Evolutionary conservation across 2,797 vertebrate genomes (phyloP), one percentile per base, ranked within the genome.

Genomic region (Coregonus sp.): DNA sequence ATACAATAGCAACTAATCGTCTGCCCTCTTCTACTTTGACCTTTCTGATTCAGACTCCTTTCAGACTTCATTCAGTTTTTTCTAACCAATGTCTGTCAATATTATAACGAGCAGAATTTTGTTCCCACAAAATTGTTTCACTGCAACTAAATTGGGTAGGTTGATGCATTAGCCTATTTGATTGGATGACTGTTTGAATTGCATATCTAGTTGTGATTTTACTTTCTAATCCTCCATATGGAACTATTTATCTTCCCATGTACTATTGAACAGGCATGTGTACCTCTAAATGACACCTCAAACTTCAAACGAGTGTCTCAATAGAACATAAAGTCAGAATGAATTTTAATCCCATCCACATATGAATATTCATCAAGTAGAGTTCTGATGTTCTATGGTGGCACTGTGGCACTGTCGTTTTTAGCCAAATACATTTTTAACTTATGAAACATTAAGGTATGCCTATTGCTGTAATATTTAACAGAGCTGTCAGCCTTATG

Each of bases 161-260:
- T 66, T 66, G 6, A 31, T 66, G 20, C 3, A 5, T 59, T n/a
- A 18, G 54, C 18, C 2, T 29, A 29, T 14, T 66, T 51, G 3
- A 70, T 51, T 51, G 69, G 69, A 51, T 29, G n/a, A 25, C 14
- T 37, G 51, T 72, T 52, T 71, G 11, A 33, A 33, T 88, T 89
- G 87, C 90, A 89, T 90, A 86, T 82, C 78, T 88, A 92, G 90
- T 90, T 92, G 86, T 86, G 85, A 87, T 11, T n/a, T 52, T 1
- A 52, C 40, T 50, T 14, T n/a, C 75, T 72, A 89, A 86, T 84
- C 85, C 81, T 86, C 89, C 82, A 14, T 72, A 89, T 87, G 88
- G 86, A 90, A 91, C 81, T 86, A 87, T 85, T 90, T 93, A 88
- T 92, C 91, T 85, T 91, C 81, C 89, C 89, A 87, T 91, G 90